A percentile compares a stretch with the other conserved stretches of the same genome.
phyloP scores from a whole-genome alignment of 2,113 vertebrate species.

The Prionailurus viverrinus region DNA sequence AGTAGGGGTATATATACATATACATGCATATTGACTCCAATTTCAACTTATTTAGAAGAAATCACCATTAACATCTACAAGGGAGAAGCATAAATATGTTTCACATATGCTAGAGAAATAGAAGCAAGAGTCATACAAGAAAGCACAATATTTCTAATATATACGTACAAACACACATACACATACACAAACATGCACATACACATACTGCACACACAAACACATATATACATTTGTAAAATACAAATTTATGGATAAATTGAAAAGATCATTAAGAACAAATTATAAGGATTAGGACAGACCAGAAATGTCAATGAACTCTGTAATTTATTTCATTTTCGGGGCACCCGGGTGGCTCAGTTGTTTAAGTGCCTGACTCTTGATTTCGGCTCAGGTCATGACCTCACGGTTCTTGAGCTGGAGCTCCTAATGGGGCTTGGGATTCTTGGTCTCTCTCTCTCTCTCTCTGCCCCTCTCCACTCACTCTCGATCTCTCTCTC shows the following conservation, averaged over 20 bases:
- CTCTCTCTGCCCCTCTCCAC: no score
- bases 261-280: neutral
- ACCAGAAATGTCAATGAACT: neutral
- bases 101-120: neutral
- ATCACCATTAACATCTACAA: neutral
- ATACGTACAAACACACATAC: neutral
- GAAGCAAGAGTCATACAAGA: constrained; percentile 31
- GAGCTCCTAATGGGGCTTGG: no score
- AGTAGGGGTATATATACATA: neutral
- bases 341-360: no score
- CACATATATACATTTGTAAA: neutral
- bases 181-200: neutral
- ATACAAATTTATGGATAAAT: neutral
- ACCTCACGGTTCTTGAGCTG: no score
- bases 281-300: neutral
- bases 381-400: no score
- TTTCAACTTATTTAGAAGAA: constrained; percentile 11
- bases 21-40: neutral
- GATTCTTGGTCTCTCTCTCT: no score
- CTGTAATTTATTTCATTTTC: constrained; percentile 1
- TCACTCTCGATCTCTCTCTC: no score
- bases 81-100: neutral
- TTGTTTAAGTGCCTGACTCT: no score
- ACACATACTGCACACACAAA: neutral
- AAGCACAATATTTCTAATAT: neutral